Evolutionary conservation across 2,797 vertebrate species (phyloP), one percentile per base, ranked within the genome.

Genomic region (Poecilia picta): DNA sequence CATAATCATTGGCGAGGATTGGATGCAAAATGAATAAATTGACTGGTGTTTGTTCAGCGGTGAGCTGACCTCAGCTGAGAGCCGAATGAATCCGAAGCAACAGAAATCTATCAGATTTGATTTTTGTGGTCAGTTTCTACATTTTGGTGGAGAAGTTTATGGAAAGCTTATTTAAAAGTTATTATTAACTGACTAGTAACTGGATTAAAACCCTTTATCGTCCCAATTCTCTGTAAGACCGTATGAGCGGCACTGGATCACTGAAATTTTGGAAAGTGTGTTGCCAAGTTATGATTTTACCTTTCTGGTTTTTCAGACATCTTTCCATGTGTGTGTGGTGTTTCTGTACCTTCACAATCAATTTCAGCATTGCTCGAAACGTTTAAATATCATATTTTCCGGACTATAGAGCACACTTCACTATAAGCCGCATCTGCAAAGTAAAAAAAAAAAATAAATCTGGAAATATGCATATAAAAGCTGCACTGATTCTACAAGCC

Each of bases 1-100:
- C 95, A 96, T 95, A 94, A 96, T 93, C 95, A 95, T 95, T 94
- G 89, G 89, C 90, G 91, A 94, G 94, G 93, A 95, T 94, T 95
- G 92, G 86, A 76, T 94, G 96, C 96, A 96, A 94, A 90, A 88
- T 20, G 81, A 82, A 76, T 78, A 83, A 87, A 85, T 83, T 85
- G 88, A 92, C 84, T 73, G 83, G 83, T 89, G 89, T 94, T 92
- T 93, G 91, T 91, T 91, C 88, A 81, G 86, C 75, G 77, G 73
- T 13, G 85, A 70, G 57, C 71, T 28, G 72, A 68, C 70, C 33
- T 36, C 46, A 59, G 79, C 71, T 79, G 55, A 36, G 55, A 77
- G 53, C 66, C 47, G 62, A 75, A 85, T 83, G 53, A 74, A 66
- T 84, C 64, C 76, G 3, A n/a, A 86, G 79, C 81, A 72, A 82